phyloP scores from a whole-genome alignment of 1,140 invertebrate genomes.

The Chelonus insularis region DNA sequence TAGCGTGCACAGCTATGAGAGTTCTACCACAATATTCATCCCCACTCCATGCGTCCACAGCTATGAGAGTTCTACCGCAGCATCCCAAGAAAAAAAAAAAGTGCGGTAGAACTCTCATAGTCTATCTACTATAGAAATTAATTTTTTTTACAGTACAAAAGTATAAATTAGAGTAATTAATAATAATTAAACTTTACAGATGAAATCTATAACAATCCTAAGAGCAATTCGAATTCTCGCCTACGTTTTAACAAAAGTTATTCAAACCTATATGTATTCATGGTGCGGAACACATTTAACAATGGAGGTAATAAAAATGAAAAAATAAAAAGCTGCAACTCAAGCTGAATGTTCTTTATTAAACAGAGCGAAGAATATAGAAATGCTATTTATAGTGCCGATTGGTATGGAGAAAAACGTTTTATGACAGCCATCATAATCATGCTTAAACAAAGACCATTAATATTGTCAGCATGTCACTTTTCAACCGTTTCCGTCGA shows the following conservation, averaged over 20 bases:
- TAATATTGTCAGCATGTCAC: constrained; percentile 27
- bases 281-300: constrained; percentile 8
- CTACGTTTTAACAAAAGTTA: not conserved
- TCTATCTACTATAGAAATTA: too few species aligned
- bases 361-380: constrained; percentile 21
- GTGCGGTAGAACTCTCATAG: too few species aligned
- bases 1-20: too few species aligned
- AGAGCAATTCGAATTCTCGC: too few species aligned
- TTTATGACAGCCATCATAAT: constrained; percentile 27
- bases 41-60: too few species aligned
- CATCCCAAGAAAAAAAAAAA: too few species aligned
- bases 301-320: not conserved
- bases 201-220: too few species aligned
- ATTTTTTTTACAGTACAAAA: too few species aligned
- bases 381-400: constrained; percentile 8
- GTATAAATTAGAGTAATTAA: too few species aligned
- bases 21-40: too few species aligned
- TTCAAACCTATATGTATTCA: constrained; percentile 10
- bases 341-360: not conserved
- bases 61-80: too few species aligned
- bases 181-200: too few species aligned
- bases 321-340: not conserved
- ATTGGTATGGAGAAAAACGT: constrained; percentile 24
- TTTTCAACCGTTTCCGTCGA: constrained; percentile 33
- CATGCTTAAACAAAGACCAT: constrained; percentile 32